Base-by-base conservation (phyloP, 2,888 invertebrate species). In the Antheraea assamensis region DNA sequence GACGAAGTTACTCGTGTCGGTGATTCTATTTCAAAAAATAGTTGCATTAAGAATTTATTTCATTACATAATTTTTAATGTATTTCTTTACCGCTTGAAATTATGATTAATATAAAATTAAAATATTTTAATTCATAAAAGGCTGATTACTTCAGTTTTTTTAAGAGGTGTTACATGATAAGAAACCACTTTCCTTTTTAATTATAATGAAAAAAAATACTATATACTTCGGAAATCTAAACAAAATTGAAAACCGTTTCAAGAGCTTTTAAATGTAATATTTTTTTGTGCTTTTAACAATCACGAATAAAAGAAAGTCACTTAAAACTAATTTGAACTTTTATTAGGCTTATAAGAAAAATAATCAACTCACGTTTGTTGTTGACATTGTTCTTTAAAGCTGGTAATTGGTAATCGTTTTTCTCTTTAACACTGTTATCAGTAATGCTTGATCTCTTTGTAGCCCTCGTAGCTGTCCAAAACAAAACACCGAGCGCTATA, bases 401-500 rank as follows among this genome's bases (percentile, higher is more conserved):
- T 15, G 52, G 1, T 31, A 71, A 52, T n/a, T 71, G 61, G 24
- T 19, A 30, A 30, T 70, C 68, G n/a, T 19, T 10, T 73, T 70
- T 72, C 27, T n/a, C 21, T 13, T 70, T 70, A 70, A 55, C 10
- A 52, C 30, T 49, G 52, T 55, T 35, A 58, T 70, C 27, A 74
- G 77, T 76, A 79, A 78, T 79, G 80, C 76, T 78, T 76, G 75
- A 78, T 76, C 77, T 75, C 42, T 74, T 75, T 7, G 72, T 73
- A 74, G 75, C 80, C 85, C 84, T 89, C 75, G 81, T 80, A 77
- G 90, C 92, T 92, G 88, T 90, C 89, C 91, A 91, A 90, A 90
- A 91, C 82, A 91, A 89, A 92, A 88, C 79, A 87, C 83, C 88
- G 85, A 90, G 86, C 86, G 86, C 88, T 83, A 88, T 88, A 86